These are phyloP conservation scores for Periophthalmus magnuspinnatus DNA, from an alignment of 2,797 vertebrate genomes.

Conservation along the genomic window DNA sequence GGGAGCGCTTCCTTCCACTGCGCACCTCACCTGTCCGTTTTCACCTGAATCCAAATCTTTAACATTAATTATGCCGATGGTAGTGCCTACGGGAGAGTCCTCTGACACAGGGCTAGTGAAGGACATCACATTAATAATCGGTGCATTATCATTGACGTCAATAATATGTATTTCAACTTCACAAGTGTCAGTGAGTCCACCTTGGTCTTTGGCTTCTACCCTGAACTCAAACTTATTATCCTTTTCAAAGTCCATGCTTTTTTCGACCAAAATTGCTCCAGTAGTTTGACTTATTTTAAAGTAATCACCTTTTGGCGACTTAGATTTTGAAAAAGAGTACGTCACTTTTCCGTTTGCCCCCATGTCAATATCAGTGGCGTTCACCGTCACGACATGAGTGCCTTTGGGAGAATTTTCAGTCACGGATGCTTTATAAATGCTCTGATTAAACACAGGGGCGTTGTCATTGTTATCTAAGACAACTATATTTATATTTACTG, in stretches of 20 bases:
- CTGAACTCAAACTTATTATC: slow-evolving; percentile 62
- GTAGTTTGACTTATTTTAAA: slow-evolving; percentile 65
- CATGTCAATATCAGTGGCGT: slow-evolving; percentile 71
- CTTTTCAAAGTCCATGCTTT: slow-evolving; percentile 73
- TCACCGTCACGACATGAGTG: slow-evolving; percentile 58
- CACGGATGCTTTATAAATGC: slow-evolving; percentile 57
- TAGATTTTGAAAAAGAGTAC: slow-evolving; percentile 62
- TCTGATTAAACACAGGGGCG: slow-evolving; percentile 65
- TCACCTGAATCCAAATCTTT: slow-evolving; percentile 73
- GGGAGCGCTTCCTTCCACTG: slow-evolving; percentile 42
- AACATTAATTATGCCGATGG: slow-evolving; percentile 75
- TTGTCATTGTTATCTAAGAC: slow-evolving; percentile 78
- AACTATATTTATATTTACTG: slow-evolving; percentile 36
- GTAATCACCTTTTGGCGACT: slow-evolving; percentile 43
- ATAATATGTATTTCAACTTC: slow-evolving; percentile 52
- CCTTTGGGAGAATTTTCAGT: slow-evolving; percentile 71
- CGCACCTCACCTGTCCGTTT: slow-evolving; percentile 71
- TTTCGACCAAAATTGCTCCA: slow-evolving; percentile 65
- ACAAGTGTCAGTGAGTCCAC: slow-evolving; percentile 64
- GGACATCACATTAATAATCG: slow-evolving; percentile 71
- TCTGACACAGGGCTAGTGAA: slow-evolving; percentile 66
- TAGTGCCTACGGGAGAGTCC: slow-evolving; percentile 53
- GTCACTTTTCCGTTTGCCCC: slow-evolving; percentile 62
- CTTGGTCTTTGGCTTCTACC: slow-evolving; percentile 67
- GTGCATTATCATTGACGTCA: slow-evolving; percentile 25